Percentiles rank a stretch among this genome's conserved stretches.
These are phyloP conservation scores for Sphaerophoria taeniata DNA, from an alignment of 2,888 invertebrate genomes.

Conservation along the genomic window DNA sequence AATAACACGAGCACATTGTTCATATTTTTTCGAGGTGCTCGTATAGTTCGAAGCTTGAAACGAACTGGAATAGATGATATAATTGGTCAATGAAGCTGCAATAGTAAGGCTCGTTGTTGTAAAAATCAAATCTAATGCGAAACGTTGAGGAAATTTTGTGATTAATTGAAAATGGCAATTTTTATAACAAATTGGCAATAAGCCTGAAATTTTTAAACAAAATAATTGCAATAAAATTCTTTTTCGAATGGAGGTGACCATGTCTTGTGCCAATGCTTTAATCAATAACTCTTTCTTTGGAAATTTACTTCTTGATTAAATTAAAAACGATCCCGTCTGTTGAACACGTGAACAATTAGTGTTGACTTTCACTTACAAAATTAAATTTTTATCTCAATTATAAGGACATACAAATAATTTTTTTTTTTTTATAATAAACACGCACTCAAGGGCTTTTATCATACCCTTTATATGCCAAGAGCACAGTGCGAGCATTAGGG, in stretches of 20 bases:
- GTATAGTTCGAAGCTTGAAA: too few relatives aligned
- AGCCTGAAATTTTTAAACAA: not conserved
- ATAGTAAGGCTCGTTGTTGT: not conserved
- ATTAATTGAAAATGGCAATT: not conserved
- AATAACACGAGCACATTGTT: not conserved
- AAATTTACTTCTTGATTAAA: too few relatives aligned
- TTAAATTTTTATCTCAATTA: too few relatives aligned
- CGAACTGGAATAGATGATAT: not conserved
- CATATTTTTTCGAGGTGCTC: not conserved
- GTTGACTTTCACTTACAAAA: too few relatives aligned
- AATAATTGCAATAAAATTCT: constrained; percentile 4
- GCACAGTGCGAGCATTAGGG: too few relatives aligned
- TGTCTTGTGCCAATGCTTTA: too few relatives aligned
- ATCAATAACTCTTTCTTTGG: not conserved
- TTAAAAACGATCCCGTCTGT: too few relatives aligned
- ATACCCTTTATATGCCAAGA: too few relatives aligned
- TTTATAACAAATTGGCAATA: not conserved
- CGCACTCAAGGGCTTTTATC: too few relatives aligned
- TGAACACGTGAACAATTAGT: too few relatives aligned
- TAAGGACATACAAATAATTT: too few relatives aligned
- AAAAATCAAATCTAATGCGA: not conserved
- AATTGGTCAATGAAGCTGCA: not conserved
- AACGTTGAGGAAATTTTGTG: not conserved
- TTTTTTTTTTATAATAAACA: too few relatives aligned
- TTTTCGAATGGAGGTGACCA: not conserved